Conservation (phyloP, 1,140 invertebrate species). For the Chlorops oryzae region DNA sequence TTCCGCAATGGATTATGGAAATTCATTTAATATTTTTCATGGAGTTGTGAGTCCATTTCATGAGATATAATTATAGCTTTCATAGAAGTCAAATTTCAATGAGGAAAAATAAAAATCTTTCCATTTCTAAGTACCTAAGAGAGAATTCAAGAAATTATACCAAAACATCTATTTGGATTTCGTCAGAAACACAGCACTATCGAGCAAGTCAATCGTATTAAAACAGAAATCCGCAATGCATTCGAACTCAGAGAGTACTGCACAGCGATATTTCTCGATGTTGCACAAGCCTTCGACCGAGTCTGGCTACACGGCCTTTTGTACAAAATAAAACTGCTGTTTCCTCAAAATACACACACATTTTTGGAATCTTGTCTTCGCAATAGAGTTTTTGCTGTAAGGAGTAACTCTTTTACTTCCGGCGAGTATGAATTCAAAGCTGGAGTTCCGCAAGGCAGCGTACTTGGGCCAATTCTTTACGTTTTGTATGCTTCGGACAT, state of each 20-base stretch:
- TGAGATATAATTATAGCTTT: no score
- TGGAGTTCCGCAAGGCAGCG: slow-evolving; percentile 27
- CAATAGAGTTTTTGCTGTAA: slow-evolving; percentile 24
- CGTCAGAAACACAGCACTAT: no score
- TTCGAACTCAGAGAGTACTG: slow-evolving; percentile 22
- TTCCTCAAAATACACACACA: slow-evolving; percentile 13
- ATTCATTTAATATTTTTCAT: no score
- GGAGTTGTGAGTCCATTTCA: no score
- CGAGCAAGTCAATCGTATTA: no score
- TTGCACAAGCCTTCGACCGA: slow-evolving; percentile 40
- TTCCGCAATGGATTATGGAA: slow-evolving; percentile 32
- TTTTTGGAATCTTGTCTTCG: slow-evolving; percentile 26
- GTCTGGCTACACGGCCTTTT: slow-evolving; percentile 31
- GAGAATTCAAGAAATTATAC: no score
- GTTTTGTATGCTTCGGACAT: slow-evolving; percentile 21
- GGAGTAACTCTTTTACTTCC: slow-evolving; percentile 17
- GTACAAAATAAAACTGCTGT: slow-evolving; percentile 17
- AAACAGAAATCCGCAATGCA: slow-evolving; percentile 14
- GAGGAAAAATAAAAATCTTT: no score
- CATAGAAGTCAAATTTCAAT: no score
- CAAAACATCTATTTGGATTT: no score
- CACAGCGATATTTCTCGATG: slow-evolving; percentile 24
- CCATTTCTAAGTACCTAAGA: no score
- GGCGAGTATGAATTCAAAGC: slow-evolving; percentile 11
- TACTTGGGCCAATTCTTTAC: slow-evolving; percentile 21